phyloP scores from a whole-genome alignment of 2,888 invertebrate genomes.

The Dascillus cervinus region DNA sequence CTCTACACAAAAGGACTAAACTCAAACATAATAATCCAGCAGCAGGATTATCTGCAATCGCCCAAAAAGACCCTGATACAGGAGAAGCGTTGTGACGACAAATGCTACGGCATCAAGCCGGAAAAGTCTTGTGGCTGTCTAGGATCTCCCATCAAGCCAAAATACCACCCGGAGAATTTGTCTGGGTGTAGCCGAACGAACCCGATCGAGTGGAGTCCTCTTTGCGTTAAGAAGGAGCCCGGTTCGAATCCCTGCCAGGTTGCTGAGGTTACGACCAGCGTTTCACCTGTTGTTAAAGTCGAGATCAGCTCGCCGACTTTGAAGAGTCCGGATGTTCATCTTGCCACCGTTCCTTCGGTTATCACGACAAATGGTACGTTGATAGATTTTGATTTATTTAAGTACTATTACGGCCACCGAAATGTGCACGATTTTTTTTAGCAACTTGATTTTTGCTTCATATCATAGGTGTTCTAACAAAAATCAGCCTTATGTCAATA shows the following conservation, averaged over 20 bases:
- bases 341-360: slow-evolving; percentile 27
- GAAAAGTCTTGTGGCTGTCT: slow-evolving; percentile 32
- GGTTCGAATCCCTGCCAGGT: slow-evolving; percentile 50
- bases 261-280: slow-evolving; percentile 52
- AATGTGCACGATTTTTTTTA: too few relatives aligned
- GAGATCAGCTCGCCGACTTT: slow-evolving; percentile 60
- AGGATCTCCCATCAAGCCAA: slow-evolving; percentile 21
- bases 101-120: slow-evolving; percentile 31
- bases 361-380: slow-evolving; percentile 30
- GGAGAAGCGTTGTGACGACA: slow-evolving; percentile 33
- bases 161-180: slow-evolving; percentile 19
- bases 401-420: too few relatives aligned
- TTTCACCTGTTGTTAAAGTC: slow-evolving; percentile 51
- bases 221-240: slow-evolving; percentile 62
- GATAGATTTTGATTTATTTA: too few relatives aligned
- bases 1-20: slow-evolving; percentile 47
- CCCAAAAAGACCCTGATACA: slow-evolving; percentile 32
- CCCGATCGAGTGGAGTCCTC: slow-evolving; percentile 54
- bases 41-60: slow-evolving; percentile 27
- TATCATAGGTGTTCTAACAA: too few relatives aligned
- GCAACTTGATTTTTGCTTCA: too few relatives aligned
- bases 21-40: slow-evolving; percentile 45
- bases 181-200: slow-evolving; percentile 62
- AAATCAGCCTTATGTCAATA: too few relatives aligned
- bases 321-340: slow-evolving; percentile 15